Base-by-base conservation (phyloP, 2,113 vertebrate species). In the Xerus inauris region DNA sequence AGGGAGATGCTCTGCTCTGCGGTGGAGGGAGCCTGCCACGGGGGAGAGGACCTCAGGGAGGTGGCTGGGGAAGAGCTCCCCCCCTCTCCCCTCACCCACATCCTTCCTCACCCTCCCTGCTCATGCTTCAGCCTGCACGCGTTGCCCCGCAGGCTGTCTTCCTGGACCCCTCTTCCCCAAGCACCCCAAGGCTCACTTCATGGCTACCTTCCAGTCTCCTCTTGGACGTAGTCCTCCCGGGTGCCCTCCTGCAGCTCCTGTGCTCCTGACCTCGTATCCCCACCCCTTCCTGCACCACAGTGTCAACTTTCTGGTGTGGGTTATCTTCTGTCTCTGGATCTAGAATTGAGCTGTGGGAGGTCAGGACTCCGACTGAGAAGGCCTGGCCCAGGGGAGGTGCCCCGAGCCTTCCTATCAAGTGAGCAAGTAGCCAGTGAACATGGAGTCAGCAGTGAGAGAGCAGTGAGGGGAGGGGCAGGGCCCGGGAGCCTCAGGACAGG, bases 271-370 rank as follows among this genome's bases (percentile, higher is more conserved):
- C 19, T 35, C 32, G 49, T 59, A 0, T 10, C 3, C 19, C 64
- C 32, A 19, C 14, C 57, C 17, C 32, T 35, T 35, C 54, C 20
- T 12, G 7, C 5, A 2, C 3, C 11, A 0, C 17, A 3, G 2
- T 4, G 1, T 20, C 13, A 3, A 5, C 1, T 9, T 32, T 72
- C 13, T 35, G 28, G 19, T 30, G 38, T 24, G 19, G 49, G 16
- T 8, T 19, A 1, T 6, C 49, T 47, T 24, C 80, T 45, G 11
- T 67, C 69, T 40, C 32, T 42, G 30, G 42, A 40, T 9, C 67
- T 59, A 8, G 11, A 22, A 16, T 30, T 69, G 4, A 62, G 71
- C 71, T 32, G 12, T 22, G 2, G 14, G 51, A 40, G 16, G 35
- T 30, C 69, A 30, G 24, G 40, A 35, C 75, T 45, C 57, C 87